Percentiles rank a stretch among this genome's conserved stretches.
These are phyloP conservation scores for Magallana ariakensis DNA, from an alignment of 1,140 invertebrate species.

Conservation along the genomic window DNA sequence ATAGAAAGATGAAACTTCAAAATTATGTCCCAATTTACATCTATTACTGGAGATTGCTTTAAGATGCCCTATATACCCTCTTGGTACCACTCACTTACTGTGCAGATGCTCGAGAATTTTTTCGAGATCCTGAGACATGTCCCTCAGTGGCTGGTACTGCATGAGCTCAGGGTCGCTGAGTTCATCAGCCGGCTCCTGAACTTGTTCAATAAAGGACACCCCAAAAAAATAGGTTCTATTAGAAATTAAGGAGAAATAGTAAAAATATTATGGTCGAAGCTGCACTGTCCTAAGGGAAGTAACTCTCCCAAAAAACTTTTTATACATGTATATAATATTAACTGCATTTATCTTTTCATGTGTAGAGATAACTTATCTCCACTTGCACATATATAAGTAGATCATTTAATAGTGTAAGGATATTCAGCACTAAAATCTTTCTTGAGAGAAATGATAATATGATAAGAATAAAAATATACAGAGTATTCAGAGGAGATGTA, in stretches of 20 bases:
- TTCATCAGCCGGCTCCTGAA: constrained; percentile 59
- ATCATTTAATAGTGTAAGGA: no score
- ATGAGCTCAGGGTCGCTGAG: constrained; percentile 59
- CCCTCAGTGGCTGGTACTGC: constrained; percentile 66
- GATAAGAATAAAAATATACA: no score
- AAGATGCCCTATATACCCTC: not conserved
- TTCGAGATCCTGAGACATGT: constrained; percentile 70
- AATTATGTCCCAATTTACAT: no score
- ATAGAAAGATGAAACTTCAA: no score
- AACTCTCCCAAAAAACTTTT: not conserved
- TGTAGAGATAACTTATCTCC: no score
- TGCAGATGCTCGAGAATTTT: constrained; percentile 71
- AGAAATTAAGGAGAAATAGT: constrained; percentile 59
- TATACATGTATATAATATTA: no score
- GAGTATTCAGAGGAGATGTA: no score
- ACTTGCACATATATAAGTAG: no score
- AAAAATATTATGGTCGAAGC: not conserved
- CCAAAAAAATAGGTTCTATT: constrained; percentile 74
- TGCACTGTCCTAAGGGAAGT: not conserved
- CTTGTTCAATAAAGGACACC: constrained; percentile 65
- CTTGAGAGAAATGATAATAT: no score
- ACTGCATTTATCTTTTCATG: no score
- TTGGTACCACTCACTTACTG: constrained; percentile 56
- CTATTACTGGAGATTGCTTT: no score
- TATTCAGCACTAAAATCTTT: no score